Conservation (phyloP, 1,140 invertebrate species). For the Dufourea novaeangliae region DNA sequence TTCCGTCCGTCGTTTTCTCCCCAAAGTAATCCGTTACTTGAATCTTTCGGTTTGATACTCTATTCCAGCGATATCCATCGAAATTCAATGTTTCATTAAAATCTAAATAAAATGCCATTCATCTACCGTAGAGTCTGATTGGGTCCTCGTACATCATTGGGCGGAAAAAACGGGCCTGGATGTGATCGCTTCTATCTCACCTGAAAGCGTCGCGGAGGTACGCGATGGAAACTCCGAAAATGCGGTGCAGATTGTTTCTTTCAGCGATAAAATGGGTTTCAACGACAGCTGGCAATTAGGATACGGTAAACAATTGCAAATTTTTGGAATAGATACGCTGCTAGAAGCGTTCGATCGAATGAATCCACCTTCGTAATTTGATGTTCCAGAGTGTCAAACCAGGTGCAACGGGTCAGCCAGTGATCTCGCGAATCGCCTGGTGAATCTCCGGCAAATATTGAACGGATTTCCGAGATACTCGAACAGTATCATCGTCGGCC, state of each 20-base stretch:
- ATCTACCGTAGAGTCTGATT: conserved; percentile 70
- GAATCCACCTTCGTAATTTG: background rate
- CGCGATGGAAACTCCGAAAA: conserved; percentile 64
- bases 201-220: conserved; percentile 44
- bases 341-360: too few relatives aligned
- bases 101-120: too few relatives aligned
- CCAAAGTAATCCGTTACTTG: too few relatives aligned
- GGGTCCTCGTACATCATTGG: conserved; percentile 71
- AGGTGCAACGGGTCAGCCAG: conserved; percentile 70
- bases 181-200: conserved; percentile 70
- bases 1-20: too few relatives aligned
- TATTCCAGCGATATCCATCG: too few relatives aligned
- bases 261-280: conserved; percentile 83
- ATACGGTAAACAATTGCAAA: conserved; percentile 81
- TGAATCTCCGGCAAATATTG: conserved; percentile 83
- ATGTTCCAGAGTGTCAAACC: conserved; percentile 72
- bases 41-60: too few relatives aligned
- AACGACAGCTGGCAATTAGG: conserved; percentile 85
- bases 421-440: conserved; percentile 80
- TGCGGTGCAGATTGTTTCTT: conserved; percentile 81
- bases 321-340: background rate
- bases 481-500: conserved; percentile 74
- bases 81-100: too few relatives aligned
- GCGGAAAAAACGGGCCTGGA: conserved; percentile 70
- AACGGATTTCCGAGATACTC: conserved; percentile 82